A percentile compares a stretch with the other conserved stretches of the same genome.
phyloP scores from a whole-genome alignment of 1,140 invertebrate species.

The Periplaneta americana region DNA sequence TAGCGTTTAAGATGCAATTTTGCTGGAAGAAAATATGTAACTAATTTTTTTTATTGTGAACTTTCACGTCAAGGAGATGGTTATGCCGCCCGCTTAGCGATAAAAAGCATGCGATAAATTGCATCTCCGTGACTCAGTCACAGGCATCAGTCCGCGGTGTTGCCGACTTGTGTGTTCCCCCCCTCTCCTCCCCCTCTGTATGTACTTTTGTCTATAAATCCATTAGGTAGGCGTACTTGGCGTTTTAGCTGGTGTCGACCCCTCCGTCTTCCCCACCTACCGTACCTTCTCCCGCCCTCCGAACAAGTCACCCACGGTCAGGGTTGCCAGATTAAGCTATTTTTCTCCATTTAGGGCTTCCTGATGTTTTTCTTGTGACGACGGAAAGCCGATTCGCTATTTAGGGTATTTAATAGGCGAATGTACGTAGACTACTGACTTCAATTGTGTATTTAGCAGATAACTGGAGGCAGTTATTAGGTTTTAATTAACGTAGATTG shows the following conservation, averaged over 20 bases:
- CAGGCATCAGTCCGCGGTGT: not conserved
- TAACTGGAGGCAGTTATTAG: too few species aligned
- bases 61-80: not conserved
- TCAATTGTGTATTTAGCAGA: too few species aligned
- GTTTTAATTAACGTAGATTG: too few species aligned
- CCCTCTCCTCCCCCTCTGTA: too few species aligned
- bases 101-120: not conserved
- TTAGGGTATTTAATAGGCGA: too few species aligned
- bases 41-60: not conserved
- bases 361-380: not conserved
- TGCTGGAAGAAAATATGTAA: not conserved
- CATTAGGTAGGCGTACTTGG: not conserved
- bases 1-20: not conserved
- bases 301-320: not conserved
- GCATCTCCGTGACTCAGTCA: not conserved
- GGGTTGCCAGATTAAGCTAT: too few species aligned
- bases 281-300: too few species aligned
- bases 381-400: too few species aligned
- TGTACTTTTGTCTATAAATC: not conserved
- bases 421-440: too few species aligned
- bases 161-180: not conserved
- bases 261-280: too few species aligned
- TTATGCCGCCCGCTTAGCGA: not conserved
- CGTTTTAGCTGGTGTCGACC: too few species aligned
- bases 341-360: not conserved